A percentile compares a stretch with the other conserved stretches of the same genome.
phyloP scores from a whole-genome alignment of 2,888 invertebrate genomes.

The Pachymerium ferrugineum region DNA sequence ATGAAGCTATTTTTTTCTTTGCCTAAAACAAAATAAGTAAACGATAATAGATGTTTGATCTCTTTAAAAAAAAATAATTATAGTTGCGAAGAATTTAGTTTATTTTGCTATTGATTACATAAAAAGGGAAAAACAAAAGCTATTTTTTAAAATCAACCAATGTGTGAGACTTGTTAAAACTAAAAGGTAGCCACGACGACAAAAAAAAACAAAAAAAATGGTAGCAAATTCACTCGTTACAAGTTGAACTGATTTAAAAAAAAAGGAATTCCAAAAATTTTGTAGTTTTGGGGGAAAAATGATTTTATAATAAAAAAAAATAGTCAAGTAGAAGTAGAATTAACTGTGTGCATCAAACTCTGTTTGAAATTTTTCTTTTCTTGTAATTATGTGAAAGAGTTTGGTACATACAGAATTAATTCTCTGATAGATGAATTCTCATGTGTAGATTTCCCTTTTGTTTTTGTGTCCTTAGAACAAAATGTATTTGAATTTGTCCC shows the following conservation, averaged over 20 bases:
- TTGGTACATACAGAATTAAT: background rate
- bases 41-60: background rate
- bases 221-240: slow-evolving; percentile 25
- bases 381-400: background rate
- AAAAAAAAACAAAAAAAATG: no score
- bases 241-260: background rate
- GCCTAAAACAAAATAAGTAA: background rate
- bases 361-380: background rate
- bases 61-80: background rate
- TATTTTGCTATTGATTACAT: slow-evolving; percentile 37
- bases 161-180: background rate
- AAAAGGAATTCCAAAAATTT: slow-evolving; percentile 12
- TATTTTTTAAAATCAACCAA: slow-evolving; percentile 34
- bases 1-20: background rate
- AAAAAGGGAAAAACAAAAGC: slow-evolving; percentile 7
- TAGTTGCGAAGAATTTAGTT: slow-evolving; percentile 36
- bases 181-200: slow-evolving; percentile 6
- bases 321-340: background rate
- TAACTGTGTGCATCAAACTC: slow-evolving; percentile 4
- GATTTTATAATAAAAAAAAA: background rate
- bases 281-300: slow-evolving; percentile 21
- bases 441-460: slow-evolving; percentile 17
- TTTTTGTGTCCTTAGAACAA: slow-evolving; percentile 18
- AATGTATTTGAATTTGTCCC: background rate
- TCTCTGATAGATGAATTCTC: slow-evolving; percentile 20